These are phyloP conservation scores for Smithornis capensis DNA, from an alignment of 2,113 vertebrate species.

Conservation along the genomic window DNA sequence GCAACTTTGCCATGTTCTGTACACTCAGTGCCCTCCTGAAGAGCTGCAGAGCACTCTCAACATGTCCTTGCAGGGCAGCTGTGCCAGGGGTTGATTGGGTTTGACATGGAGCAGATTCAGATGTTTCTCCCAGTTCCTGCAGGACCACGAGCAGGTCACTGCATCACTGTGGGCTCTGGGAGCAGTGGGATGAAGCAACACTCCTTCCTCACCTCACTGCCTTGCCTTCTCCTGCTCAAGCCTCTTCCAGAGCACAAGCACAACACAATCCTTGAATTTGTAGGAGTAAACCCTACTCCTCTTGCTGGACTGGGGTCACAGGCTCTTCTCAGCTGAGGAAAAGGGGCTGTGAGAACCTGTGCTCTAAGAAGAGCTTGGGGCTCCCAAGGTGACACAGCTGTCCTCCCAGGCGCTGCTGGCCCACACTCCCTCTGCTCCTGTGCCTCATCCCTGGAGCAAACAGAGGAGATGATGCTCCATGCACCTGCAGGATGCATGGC, in stretches of 20 bases:
- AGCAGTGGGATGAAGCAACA: fast-evolving
- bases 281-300: not conserved
- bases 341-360: not conserved
- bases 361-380: fast-evolving
- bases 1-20: not conserved
- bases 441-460: not conserved
- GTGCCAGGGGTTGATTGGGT: not conserved
- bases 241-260: not conserved
- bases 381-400: not conserved
- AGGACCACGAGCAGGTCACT: not conserved
- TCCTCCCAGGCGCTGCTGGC: not conserved
- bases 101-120: not conserved
- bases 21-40: not conserved
- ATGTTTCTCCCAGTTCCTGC: not conserved
- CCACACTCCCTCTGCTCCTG: not conserved
- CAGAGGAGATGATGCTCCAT: not conserved
- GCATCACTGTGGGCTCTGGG: not conserved
- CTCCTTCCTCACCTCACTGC: not conserved
- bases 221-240: not conserved
- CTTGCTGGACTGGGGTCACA: not conserved
- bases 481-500: not conserved
- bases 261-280: fast-evolving
- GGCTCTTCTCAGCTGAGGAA: not conserved
- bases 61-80: not conserved
- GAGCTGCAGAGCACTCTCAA: not conserved